Evolutionary conservation across 2,113 vertebrate species (phyloP), one percentile per base, ranked within the genome.

Genomic region (Noturus placidus): DNA sequence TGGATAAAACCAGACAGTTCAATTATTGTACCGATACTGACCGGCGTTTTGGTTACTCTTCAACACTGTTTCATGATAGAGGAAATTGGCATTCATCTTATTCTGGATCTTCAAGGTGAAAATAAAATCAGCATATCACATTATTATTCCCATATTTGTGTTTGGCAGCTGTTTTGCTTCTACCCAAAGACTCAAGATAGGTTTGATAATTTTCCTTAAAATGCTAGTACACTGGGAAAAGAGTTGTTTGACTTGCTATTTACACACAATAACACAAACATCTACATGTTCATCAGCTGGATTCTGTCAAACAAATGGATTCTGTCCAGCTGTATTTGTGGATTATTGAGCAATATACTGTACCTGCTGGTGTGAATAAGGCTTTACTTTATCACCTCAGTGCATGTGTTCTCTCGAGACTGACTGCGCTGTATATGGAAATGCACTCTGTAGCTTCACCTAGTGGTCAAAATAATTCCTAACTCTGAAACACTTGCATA

Each of bases 281-380:
- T 83, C 82, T 83, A 50, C 61, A 83, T 65, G 82, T 52, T 83
- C 82, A 83, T 65, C 82, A 83, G 59, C 27, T 67, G 27, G 35
- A 67, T 82, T 59, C 82, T 33, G 82, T 83, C 82, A 15, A 83
- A 83, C 61, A 83, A 83, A 83, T 83, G 27, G 61, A 83, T 67
- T 65, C 59, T 67, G 38, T 67, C 67, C 63, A 52, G 82, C 59
- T 65, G 54, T 35, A 57, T 80, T 57, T 80, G 38, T 63, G 25
- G 61, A 83, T 83, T 67, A 83, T 50, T 83, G 63, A 83, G 61
- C 38, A 83, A 83, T 83, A 83, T 50, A 65, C 59, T 30, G 57
- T 83, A 83, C 82, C 82, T 83, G 82, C 82, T 83, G 82, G 27
- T 83, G 63, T 65, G 61, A 83, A 83, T 67, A 83, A 83, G 3